phyloP scores from a whole-genome alignment of 2,797 vertebrate species.

The Platalea minor region DNA sequence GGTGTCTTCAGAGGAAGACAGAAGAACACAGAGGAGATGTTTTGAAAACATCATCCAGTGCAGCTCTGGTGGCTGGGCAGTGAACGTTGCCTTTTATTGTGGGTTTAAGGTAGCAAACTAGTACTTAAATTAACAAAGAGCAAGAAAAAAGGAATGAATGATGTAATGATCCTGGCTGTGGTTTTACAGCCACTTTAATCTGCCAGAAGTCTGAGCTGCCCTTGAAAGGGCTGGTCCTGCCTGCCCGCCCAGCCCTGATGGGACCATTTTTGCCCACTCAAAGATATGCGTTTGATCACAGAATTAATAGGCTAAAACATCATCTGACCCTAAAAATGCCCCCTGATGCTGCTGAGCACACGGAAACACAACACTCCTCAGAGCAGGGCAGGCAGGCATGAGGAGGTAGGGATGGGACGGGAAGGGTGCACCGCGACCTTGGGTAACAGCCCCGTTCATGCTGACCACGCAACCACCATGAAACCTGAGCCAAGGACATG shows the following conservation, averaged over 20 bases:
- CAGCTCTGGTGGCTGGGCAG: background rate
- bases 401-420: background rate
- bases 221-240: background rate
- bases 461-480: fast-evolving
- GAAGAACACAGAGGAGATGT: background rate
- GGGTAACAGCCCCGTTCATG: background rate
- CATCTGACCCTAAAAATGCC: background rate
- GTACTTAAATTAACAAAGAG: background rate
- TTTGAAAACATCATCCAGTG: background rate
- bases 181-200: background rate
- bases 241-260: background rate
- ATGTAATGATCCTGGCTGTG: fast-evolving
- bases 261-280: background rate
- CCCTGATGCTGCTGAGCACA: background rate
- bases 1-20: background rate
- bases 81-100: background rate
- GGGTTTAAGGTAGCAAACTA: background rate
- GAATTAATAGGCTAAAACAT: background rate
- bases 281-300: background rate
- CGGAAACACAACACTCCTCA: fast-evolving
- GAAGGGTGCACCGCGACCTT: background rate
- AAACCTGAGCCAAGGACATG: background rate
- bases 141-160: background rate
- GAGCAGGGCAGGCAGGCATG: background rate
- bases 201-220: background rate